A percentile compares a stretch with the other conserved stretches of the same genome.
These are phyloP conservation scores for Meles meles DNA, from an alignment of 2,113 vertebrate species.

Conservation along the genomic window DNA sequence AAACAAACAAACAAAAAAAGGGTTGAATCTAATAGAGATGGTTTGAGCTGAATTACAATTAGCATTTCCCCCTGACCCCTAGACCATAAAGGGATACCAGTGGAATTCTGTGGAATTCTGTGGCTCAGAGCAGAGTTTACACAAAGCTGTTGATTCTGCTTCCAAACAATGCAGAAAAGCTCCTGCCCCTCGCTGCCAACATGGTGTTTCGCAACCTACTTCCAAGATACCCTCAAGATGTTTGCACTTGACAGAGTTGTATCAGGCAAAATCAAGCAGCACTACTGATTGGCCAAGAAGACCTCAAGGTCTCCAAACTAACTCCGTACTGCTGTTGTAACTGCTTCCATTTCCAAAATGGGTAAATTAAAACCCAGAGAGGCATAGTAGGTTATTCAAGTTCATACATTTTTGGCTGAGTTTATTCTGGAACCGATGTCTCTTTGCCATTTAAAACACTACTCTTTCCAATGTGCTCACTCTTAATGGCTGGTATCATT, in stretches of 20 bases:
- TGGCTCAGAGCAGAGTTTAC: neutral
- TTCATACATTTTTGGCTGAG: neutral
- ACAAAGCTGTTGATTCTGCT: neutral
- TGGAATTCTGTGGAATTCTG: neutral
- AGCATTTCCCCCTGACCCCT: neutral
- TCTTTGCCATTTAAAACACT: conserved; percentile 22
- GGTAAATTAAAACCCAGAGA: neutral
- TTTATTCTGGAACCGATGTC: neutral
- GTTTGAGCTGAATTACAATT: neutral
- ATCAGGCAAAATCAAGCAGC: neutral
- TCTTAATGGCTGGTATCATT: neutral
- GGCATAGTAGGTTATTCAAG: neutral
- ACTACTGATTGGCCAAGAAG: neutral
- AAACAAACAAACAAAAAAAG: neutral
- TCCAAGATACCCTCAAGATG: neutral
- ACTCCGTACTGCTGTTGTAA: neutral
- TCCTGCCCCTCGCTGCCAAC: neutral
- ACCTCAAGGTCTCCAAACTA: neutral
- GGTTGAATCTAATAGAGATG: neutral
- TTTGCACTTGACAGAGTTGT: neutral
- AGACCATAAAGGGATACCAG: neutral
- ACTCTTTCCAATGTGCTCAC: neutral
- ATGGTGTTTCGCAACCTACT: neutral
- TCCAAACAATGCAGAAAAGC: neutral
- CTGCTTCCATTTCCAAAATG: neutral